A percentile compares a stretch with the other conserved stretches of the same genome.
phyloP scores from a whole-genome alignment of 2,888 invertebrate species.

The Ethmia dodecea region DNA sequence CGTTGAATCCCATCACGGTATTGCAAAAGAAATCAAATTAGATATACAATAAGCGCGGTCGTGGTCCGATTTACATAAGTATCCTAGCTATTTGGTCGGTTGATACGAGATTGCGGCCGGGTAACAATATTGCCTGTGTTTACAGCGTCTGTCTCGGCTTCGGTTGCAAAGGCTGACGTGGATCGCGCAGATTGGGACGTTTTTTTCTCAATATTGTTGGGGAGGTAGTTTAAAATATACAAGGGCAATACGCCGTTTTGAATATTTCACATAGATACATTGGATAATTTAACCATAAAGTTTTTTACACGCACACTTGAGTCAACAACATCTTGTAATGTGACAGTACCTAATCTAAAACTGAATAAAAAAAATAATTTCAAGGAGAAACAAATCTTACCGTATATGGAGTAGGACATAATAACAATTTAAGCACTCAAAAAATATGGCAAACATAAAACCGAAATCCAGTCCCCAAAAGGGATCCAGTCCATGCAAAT shows the following conservation, averaged over 20 bases:
- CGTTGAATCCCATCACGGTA: slow-evolving; percentile 69
- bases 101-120: slow-evolving; percentile 70
- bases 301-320: too few species aligned
- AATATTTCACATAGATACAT: too few species aligned
- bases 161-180: slow-evolving; percentile 32
- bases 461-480: slow-evolving; percentile 10
- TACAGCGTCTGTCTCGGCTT: slow-evolving; percentile 37
- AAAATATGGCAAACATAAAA: not conserved
- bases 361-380: too few species aligned
- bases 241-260: too few species aligned
- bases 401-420: too few species aligned
- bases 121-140: slow-evolving; percentile 65
- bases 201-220: slow-evolving; percentile 26
- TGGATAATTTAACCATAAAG: too few species aligned
- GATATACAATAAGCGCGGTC: slow-evolving; percentile 74
- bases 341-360: too few species aligned
- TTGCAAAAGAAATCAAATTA: slow-evolving; percentile 76
- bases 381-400: too few species aligned
- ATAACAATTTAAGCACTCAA: not conserved
- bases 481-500: slow-evolving; percentile 59
- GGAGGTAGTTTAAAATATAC: not conserved
- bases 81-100: slow-evolving; percentile 68
- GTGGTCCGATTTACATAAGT: slow-evolving; percentile 73
- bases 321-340: too few species aligned
- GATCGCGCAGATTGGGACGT: slow-evolving; percentile 33